Conservation (phyloP, 2,797 vertebrate species). For the Melanotaenia parkinsoni region DNA sequence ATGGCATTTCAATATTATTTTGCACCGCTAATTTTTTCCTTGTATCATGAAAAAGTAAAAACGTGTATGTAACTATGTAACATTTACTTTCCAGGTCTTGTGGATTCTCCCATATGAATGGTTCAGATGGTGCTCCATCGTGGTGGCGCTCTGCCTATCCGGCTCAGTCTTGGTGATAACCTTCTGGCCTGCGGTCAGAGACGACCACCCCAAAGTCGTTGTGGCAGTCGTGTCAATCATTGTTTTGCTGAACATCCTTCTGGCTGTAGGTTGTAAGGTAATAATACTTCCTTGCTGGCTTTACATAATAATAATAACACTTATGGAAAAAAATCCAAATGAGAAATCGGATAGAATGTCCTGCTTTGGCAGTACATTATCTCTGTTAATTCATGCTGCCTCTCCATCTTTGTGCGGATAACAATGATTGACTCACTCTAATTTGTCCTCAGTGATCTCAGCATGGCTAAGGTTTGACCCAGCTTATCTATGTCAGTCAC, state of each 20-base stretch:
- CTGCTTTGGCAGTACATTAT: constrained; percentile 30
- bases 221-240: constrained; percentile 83
- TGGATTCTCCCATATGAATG: constrained; percentile 90
- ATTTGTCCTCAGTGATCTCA: constrained; percentile 49
- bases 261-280: constrained; percentile 95
- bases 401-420: constrained; percentile 43
- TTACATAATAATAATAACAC: constrained; percentile 5
- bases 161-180: constrained; percentile 93
- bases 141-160: constrained; percentile 90
- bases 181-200: constrained; percentile 94
- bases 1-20: background rate
- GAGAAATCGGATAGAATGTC: constrained; percentile 41
- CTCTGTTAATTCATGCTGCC: constrained; percentile 13
- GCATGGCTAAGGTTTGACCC: constrained; percentile 44
- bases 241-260: constrained; percentile 87
- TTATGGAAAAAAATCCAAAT: constrained; percentile 37
- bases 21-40: background rate
- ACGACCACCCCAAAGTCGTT: constrained; percentile 89
- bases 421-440: constrained; percentile 42
- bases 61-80: background rate
- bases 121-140: constrained; percentile 89
- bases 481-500: constrained; percentile 39
- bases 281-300: background rate
- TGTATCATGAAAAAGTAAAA: constrained; percentile 2
- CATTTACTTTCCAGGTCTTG: constrained; percentile 70